Evolutionary conservation across 2,888 invertebrate genomes (phyloP), one percentile per base, ranked within the genome.

Genomic region (Apamea crenata): DNA sequence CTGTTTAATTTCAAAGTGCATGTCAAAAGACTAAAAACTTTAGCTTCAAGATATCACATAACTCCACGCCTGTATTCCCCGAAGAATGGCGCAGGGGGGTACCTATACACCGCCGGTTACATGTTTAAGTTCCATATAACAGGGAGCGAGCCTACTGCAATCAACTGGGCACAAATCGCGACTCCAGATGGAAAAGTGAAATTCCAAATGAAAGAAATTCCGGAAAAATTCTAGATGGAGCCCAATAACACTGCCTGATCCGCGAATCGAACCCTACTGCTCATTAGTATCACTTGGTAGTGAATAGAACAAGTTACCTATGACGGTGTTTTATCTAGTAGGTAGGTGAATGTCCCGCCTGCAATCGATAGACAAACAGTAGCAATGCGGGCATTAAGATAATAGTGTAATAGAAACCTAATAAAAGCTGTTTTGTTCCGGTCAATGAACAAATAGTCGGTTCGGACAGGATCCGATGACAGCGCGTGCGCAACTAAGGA

Each of bases 361-460:
- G 25, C 44, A 47, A 56, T 65, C 14, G 25, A 21, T 29, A 40
- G 2, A 21, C 18, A 29, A 76, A 40, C 32, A 67, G 66, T 16
- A 77, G 32, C 56, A 80, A 80, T 32, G 56, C 32, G 56, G 40
- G 2, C 32, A 59, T 53, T 81, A 65, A 47, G 44, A 74, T 36
- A 79, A 18, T 21, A 44, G 18, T 67, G 29, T 68, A 67, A 53
- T 53, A 82, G 59, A 80, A 78, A 66, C 83, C 59, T 3, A 66
- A 72, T 83, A 78, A 78, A 83, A 47, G 79, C 53, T 4, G 18
- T 65, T 68, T 29, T 59, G 50, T 82, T 82, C 32, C 80, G 74
- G 69, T 80, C 74, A 74, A 50, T 70, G 70, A 74, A 75, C 84
- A 74, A 69, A 80, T 18, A 82, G 50, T 61, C 40, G 50, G 61